Evolutionary conservation across 2,797 vertebrate genomes (phyloP), one percentile per base, ranked within the genome.

Genomic region (Silurus aristotelis): DNA sequence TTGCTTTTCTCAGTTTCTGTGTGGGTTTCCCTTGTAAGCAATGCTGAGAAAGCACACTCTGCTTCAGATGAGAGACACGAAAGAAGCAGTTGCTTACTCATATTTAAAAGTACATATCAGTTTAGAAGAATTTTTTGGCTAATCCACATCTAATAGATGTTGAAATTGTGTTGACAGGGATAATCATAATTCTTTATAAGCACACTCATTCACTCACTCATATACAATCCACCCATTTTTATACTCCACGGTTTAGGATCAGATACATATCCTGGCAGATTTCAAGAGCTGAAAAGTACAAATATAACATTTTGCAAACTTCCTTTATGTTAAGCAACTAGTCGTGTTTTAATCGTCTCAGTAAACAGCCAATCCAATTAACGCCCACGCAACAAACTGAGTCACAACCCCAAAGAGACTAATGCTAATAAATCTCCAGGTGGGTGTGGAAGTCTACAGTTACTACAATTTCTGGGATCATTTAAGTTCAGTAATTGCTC

Each of bases 1-100:
- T 80, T 83, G n/a, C 52, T 52, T 25, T 84, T 80, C 73, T 19
- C 63, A 67, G 19, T 68, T 71, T 79, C 75, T 67, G 56, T 88
- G 14, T 56, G 75, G 52, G 10, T 15, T 31, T 14, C 17, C 46
- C 2, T 14, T 82, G 17, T 83, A 4, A 56, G 63, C 38, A 76
- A 25, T 48, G 19, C 20, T n/a, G 31, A 46, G 15, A 75, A 22
- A 48, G 20, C 46, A 31, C 22, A 5, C 6, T 55, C 48, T 20
- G 12, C n/a, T 3, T 75, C 71, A 48, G 20, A 25, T 56, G 9
- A 64, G 13, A 31, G 5, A 10, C 14, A 27, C 20, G 31, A 86
- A 86, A 48, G 1, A 1, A n/a, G 3, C 14, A 38, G 31, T 25
- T 73, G 38, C 19, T 46, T 52, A 43, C n/a, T 63, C 12, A 66